A percentile compares a stretch with the other conserved stretches of the same genome.
Conservation (phyloP, 1,140 invertebrate genomes). For the Drosophila nannoptera region DNA sequence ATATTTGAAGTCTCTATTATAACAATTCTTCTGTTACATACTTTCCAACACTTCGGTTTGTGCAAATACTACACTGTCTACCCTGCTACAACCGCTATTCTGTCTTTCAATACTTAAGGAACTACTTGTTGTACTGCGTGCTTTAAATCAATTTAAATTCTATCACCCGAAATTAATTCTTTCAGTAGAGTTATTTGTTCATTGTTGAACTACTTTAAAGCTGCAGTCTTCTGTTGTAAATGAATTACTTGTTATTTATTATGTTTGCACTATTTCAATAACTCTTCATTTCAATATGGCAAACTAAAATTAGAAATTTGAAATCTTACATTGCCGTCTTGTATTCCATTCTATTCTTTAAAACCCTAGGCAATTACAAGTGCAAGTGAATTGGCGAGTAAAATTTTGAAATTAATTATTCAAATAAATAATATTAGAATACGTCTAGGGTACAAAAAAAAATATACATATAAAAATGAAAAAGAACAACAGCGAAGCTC, state of each 20-base stretch:
- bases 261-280: background rate
- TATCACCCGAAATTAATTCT: background rate
- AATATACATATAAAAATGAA: constrained; percentile 26
- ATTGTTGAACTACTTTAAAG: constrained; percentile 5
- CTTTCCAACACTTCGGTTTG: constrained; percentile 16
- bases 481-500: constrained; percentile 64
- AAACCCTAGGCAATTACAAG: constrained; percentile 43
- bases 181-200: too few species aligned
- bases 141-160: constrained; percentile 42
- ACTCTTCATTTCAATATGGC: constrained; percentile 31
- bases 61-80: constrained; percentile 26
- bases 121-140: constrained; percentile 72
- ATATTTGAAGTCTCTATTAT: background rate
- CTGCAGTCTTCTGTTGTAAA: constrained; percentile 46
- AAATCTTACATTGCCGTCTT: constrained; percentile 27
- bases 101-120: constrained; percentile 40
- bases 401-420: constrained; percentile 13
- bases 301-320: constrained; percentile 58
- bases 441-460: constrained; percentile 51
- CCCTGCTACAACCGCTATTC: constrained; percentile 30
- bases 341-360: constrained; percentile 3
- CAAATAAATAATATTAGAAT: constrained; percentile 34
- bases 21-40: constrained; percentile 23
- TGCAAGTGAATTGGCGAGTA: constrained; percentile 61
- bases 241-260: constrained; percentile 10